Evolutionary conservation across 2,113 vertebrate genomes (phyloP).

Genomic region (Falco punctatus): DNA sequence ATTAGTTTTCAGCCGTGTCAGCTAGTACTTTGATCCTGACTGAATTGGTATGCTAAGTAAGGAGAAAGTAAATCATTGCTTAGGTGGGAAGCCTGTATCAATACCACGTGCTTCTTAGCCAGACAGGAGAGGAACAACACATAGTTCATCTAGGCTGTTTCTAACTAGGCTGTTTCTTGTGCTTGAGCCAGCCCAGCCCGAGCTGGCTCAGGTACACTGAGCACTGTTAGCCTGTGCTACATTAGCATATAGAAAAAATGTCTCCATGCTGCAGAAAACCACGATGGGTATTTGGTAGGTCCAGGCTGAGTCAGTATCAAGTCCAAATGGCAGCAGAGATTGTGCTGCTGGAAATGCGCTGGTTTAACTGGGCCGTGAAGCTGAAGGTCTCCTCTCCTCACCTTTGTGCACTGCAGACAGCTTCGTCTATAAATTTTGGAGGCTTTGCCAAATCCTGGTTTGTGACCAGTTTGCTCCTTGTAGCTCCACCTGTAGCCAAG

Average conservation of each 20-base stretch:
- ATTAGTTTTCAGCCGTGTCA: conserved; percentile 40
- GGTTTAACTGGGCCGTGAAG: neutral
- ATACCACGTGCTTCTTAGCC: neutral
- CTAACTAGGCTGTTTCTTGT: neutral
- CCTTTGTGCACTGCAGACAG: neutral
- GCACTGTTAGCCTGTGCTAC: neutral
- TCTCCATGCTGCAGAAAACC: neutral
- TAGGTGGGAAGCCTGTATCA: conserved; percentile 5
- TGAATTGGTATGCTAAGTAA: conserved; percentile 26
- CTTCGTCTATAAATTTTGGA: neutral
- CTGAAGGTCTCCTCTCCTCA: neutral
- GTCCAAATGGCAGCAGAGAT: neutral
- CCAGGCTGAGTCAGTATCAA: neutral
- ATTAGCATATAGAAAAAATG: neutral
- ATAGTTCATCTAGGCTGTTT: neutral
- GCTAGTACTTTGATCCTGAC: conserved; percentile 34
- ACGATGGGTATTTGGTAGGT: neutral
- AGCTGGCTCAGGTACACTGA: neutral
- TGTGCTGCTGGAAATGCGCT: neutral
- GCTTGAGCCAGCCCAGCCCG: neutral
- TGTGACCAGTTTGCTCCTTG: neutral
- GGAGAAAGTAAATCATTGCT: conserved; percentile 27
- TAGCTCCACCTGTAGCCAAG: neutral
- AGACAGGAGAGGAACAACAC: neutral
- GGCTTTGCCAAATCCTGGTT: neutral